phyloP scores from a whole-genome alignment of 1,140 invertebrate species.

The Solen grandis region DNA sequence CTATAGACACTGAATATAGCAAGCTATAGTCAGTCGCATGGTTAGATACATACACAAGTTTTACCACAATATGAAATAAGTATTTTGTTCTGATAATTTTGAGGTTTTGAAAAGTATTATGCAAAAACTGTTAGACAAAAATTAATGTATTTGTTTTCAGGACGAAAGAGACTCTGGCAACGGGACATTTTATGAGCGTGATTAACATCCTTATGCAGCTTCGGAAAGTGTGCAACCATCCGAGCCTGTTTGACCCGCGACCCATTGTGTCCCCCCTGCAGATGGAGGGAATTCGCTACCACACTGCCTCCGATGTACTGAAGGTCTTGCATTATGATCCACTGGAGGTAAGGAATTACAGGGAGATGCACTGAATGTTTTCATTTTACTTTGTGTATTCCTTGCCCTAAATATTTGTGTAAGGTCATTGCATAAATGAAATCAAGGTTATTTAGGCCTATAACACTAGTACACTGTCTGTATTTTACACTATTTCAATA shows the following conservation, averaged over 20 bases:
- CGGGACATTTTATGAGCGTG: constrained; percentile 97
- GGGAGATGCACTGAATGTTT: neutral
- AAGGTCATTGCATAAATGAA: no score
- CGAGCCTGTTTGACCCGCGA: constrained; percentile 98
- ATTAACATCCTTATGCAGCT: constrained; percentile 99
- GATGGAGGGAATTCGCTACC: constrained; percentile 88
- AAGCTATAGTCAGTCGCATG: neutral
- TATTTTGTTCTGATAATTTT: no score
- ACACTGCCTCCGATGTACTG: constrained; percentile 85
- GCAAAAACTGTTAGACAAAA: no score
- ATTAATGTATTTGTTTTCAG: constrained; percentile 86
- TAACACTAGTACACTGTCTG: no score
- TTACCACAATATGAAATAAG: no score
- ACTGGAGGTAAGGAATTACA: constrained; percentile 86
- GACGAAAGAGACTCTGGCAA: constrained; percentile 96
- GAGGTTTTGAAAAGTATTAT: no score
- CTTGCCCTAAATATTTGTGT: no score
- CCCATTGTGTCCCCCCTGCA: constrained; percentile 97
- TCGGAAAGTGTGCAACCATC: constrained; percentile 99
- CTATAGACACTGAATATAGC: neutral
- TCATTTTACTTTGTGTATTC: neutral
- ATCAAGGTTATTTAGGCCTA: no score
- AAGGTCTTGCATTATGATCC: constrained; percentile 89
- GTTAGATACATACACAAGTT: neutral
- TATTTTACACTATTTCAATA: no score